Evolutionary conservation across 2,888 invertebrate genomes (phyloP), one percentile per base, ranked within the genome.

Genomic region (Odontomyia ornata): DNA sequence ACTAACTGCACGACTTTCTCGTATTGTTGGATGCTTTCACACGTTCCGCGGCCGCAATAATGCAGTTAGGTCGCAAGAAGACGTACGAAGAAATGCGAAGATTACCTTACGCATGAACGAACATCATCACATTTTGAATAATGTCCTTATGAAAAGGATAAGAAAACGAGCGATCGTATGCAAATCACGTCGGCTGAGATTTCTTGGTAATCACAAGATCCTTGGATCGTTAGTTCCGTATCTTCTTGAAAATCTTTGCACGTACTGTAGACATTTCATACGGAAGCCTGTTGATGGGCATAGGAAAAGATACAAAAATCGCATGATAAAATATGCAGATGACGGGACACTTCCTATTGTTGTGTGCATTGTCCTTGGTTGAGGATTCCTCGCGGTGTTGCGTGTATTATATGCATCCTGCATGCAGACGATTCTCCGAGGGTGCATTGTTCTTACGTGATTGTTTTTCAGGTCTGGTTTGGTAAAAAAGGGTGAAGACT

Each of bases 41-140:
- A 73, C 73, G 73, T 73, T 73, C 73, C 60, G 60, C n/a, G 60
- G 73, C 73, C 73, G 60, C 73, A 73, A 73, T 18, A 73, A 73
- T 73, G 52, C 60, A 57, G 47, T 65, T 65, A 69, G 13, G 57
- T 18, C 27, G 23, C 28, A 52, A 18, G 36, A n/a, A 36, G 3
- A 5, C 36, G 36, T 28, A 64, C n/a, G 23, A 47, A 69, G 69
- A 69, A 69, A 47, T 47, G 47, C 25, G 36, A 13, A 56, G 73
- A 73, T 73, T 73, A 73, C 73, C 36, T 7, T 60, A 57, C 60
- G 23, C 60, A 43, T 60, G 60, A 60, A 15, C 18, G 60, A 72
- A 72, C 56, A 72, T 56, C 36, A 36, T 36, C 73, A 13, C 73
- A 43, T 56, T 1, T 27, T 5, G 30, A 18, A 73, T 36, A 18